Percentiles rank a stretch among this genome's conserved stretches.
These are phyloP conservation scores for Megaustenia siamemsis DNA, from an alignment of 2,888 invertebrate species.

Conservation along the genomic window DNA sequence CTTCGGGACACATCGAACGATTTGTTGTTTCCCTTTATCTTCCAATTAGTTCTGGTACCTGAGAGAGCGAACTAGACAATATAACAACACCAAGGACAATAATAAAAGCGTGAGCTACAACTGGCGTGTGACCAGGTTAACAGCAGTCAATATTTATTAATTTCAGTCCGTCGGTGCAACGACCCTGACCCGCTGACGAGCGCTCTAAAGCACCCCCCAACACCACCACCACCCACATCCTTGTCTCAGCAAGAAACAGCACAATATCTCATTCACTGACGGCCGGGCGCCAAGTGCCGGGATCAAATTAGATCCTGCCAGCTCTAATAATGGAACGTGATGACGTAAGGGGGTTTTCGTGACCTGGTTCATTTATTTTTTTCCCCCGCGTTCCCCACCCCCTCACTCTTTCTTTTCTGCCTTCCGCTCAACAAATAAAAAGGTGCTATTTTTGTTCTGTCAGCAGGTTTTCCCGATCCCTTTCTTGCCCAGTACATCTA, in stretches of 20 bases:
- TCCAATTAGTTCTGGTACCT: too few species aligned
- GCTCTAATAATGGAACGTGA: constrained; percentile 45
- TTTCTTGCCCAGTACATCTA: too few species aligned
- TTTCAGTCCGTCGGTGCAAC: neutral
- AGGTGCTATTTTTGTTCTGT: neutral
- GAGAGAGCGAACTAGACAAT: too few species aligned
- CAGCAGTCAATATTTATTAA: constrained; percentile 49
- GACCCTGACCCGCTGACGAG: neutral
- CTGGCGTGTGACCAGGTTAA: too few species aligned
- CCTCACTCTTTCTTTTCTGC: neutral
- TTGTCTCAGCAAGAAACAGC: neutral
- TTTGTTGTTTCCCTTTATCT: too few species aligned
- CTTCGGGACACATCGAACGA: too few species aligned
- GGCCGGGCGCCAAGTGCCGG: constrained; percentile 8
- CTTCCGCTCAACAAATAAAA: too few species aligned
- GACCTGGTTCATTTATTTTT: constrained; percentile 32
- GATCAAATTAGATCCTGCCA: constrained; percentile 46
- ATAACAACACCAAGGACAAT: too few species aligned
- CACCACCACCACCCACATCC: constrained; percentile 24
- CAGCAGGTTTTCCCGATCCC: neutral
- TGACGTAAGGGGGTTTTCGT: constrained; percentile 42
- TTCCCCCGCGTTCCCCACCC: neutral
- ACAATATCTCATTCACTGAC: constrained; percentile 4
- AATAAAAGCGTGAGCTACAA: too few species aligned
- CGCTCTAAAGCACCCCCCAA: neutral